These are phyloP conservation scores for Scomber scombrus DNA, from an alignment of 2,113 vertebrate species.

Conservation along the genomic window DNA sequence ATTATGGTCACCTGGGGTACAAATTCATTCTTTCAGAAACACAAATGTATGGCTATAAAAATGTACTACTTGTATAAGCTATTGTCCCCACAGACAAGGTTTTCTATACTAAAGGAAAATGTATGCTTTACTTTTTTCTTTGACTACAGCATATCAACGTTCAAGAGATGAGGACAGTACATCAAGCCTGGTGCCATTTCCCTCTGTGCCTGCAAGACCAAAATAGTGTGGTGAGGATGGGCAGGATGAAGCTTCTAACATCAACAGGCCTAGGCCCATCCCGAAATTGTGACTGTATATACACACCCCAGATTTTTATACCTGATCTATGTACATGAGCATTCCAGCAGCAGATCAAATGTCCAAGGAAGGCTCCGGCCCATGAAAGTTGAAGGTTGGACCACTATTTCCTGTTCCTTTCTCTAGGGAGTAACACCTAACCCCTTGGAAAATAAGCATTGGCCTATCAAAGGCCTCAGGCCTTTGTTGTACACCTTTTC, in stretches of 20 bases:
- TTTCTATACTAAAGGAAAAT: background rate
- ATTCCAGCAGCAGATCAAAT: conserved; percentile 3
- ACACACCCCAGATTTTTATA: background rate
- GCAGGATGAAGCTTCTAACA: too few species aligned
- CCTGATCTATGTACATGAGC: background rate
- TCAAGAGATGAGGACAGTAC: too few species aligned
- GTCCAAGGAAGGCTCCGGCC: background rate
- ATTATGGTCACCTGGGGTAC: background rate
- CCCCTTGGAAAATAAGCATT: background rate
- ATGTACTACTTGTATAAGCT: too few species aligned
- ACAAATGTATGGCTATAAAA: background rate
- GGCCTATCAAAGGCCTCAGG: background rate
- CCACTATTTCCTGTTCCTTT: background rate
- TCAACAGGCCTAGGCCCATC: too few species aligned
- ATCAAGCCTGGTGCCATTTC: too few species aligned
- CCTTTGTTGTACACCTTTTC: too few species aligned
- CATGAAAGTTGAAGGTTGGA: background rate
- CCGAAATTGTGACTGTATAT: too few species aligned
- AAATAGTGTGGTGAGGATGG: too few species aligned
- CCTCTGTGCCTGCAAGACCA: too few species aligned
- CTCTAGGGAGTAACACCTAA: background rate
- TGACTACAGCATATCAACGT: background rate
- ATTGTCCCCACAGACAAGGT: too few species aligned
- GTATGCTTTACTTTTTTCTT: background rate
- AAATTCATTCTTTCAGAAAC: background rate